Conservation (phyloP, 2,113 vertebrate genomes). For the Columba janthina region DNA sequence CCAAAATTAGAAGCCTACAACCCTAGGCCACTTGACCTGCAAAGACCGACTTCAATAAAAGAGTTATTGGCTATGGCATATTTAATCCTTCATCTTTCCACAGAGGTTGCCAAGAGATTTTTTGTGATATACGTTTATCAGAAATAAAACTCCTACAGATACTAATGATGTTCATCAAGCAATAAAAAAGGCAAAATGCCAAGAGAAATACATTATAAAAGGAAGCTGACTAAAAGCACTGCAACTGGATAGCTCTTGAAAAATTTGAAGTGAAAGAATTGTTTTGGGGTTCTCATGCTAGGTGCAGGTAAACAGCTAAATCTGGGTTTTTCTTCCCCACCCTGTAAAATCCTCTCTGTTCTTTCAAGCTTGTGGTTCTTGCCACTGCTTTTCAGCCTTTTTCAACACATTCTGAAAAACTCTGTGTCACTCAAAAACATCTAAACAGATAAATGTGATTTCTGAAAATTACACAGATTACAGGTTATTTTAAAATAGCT, state of each 20-base stretch:
- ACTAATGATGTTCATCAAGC: not conserved
- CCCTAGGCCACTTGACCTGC: not conserved
- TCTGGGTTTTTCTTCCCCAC: not conserved
- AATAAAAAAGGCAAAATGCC: not conserved
- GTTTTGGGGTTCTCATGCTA: not conserved
- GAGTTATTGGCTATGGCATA: not conserved
- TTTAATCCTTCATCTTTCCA: not conserved
- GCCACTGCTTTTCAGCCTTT: not conserved
- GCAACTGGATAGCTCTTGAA: not conserved
- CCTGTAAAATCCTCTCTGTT: not conserved
- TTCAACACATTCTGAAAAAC: not conserved
- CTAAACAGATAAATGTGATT: not conserved
- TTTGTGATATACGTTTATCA: not conserved
- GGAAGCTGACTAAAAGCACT: not conserved
- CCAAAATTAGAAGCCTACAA: not conserved
- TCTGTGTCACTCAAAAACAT: not conserved
- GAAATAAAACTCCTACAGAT: not conserved
- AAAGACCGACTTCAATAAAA: not conserved
- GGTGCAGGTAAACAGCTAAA: not conserved
- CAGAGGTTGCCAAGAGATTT: not conserved
- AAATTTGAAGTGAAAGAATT: not conserved
- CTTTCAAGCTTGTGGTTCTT: not conserved
- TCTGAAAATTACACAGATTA: not conserved
- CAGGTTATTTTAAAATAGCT: not conserved
- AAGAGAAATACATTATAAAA: not conserved